A percentile compares a stretch with the other conserved stretches of the same genome.
Conservation (phyloP, 2,888 invertebrate species). For the Invenusta paracnida region DNA sequence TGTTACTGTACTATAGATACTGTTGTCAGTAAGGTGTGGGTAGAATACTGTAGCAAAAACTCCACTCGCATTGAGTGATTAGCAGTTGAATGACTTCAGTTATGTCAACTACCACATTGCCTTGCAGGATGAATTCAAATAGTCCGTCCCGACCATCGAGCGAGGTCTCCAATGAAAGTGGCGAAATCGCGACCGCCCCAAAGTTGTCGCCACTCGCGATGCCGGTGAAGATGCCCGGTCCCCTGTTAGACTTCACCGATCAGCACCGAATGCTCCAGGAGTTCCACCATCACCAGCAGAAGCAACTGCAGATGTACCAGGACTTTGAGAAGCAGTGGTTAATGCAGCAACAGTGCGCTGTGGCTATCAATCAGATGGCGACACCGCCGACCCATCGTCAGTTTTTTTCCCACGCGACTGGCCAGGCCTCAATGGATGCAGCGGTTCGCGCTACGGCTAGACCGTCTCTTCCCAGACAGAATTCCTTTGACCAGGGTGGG, state of each 20-base stretch:
- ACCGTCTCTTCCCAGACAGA: slow-evolving; percentile 33
- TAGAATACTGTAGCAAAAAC: too few relatives aligned
- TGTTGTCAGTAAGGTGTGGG: neutral
- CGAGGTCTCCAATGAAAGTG: neutral
- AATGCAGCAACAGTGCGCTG: neutral
- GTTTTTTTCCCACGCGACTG: neutral
- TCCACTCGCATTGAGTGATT: too few relatives aligned
- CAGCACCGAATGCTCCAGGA: slow-evolving; percentile 9
- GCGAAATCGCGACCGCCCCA: neutral
- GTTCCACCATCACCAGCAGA: slow-evolving; percentile 15
- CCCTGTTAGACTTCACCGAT: slow-evolving; percentile 9
- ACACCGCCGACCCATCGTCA: neutral
- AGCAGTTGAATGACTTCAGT: neutral
- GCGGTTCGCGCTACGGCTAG: neutral
- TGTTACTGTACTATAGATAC: neutral
- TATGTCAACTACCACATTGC: neutral
- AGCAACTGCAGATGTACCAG: slow-evolving; percentile 2
- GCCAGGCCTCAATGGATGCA: neutral
- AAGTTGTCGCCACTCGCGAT: neutral
- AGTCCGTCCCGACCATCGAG: neutral
- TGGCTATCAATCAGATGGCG: neutral
- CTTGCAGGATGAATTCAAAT: neutral
- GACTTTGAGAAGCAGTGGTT: slow-evolving; percentile 12
- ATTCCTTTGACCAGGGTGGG: slow-evolving; percentile 39
- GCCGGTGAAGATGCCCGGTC: neutral